A percentile compares a stretch with the other conserved stretches of the same genome.
These are phyloP conservation scores for Chrysolophus pictus DNA, from an alignment of 2,797 vertebrate species.

Conservation along the genomic window DNA sequence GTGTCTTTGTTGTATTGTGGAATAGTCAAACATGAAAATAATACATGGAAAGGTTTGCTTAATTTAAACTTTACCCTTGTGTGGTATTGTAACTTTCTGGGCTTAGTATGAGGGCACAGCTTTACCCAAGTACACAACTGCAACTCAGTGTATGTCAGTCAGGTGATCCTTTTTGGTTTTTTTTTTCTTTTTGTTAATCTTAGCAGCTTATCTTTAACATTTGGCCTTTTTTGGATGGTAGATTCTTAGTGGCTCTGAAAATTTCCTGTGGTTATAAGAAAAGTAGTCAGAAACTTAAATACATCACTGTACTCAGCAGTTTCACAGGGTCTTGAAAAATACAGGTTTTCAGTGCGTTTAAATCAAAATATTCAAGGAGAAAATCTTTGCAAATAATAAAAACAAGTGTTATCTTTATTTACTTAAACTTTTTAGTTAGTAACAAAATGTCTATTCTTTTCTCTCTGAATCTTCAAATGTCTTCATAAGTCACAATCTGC, in stretches of 20 bases:
- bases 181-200: background rate
- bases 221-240: background rate
- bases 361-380: background rate
- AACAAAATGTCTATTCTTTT: background rate
- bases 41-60: background rate
- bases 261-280: background rate
- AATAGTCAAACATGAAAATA: background rate
- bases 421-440: background rate
- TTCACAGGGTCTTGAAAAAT: background rate
- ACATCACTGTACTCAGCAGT: background rate
- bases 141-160: background rate
- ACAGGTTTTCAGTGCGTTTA: background rate
- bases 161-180: background rate
- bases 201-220: background rate
- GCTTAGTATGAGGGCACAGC: background rate
- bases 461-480: background rate
- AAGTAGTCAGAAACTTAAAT: background rate
- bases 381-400: background rate
- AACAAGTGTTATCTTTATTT: background rate
- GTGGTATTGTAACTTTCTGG: background rate
- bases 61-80: conserved; percentile 7
- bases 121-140: background rate
- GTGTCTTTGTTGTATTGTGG: background rate
- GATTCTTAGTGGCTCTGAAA: background rate
- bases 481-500: background rate